Percentiles rank a stretch among this genome's conserved stretches.
These are phyloP conservation scores for Hirundichthys speculiger DNA, from an alignment of 2,113 vertebrate genomes.

Conservation along the genomic window DNA sequence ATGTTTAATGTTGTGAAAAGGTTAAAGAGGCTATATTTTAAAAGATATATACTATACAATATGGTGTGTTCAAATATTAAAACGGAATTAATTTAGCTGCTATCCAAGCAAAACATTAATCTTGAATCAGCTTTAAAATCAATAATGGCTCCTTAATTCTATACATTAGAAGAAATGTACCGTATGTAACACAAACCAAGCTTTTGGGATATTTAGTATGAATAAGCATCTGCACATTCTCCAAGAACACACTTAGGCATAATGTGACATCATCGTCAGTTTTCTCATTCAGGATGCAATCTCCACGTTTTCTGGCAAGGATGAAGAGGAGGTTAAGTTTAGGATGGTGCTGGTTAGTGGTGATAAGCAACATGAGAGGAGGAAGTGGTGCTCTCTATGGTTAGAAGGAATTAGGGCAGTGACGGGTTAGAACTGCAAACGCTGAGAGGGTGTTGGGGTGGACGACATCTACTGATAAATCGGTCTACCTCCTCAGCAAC, in stretches of 20 bases:
- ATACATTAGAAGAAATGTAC: neutral
- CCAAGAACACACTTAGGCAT: conserved; percentile 9
- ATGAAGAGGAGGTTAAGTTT: conserved; percentile 18
- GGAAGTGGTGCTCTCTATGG: conserved; percentile 52
- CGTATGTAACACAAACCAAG: neutral
- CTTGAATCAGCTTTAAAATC: neutral
- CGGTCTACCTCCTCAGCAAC: conserved; percentile 77
- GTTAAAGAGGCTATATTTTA: no score
- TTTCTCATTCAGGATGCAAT: conserved; percentile 9
- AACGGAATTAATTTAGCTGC: neutral
- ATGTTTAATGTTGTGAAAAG: conserved; percentile 2
- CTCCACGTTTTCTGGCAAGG: conserved; percentile 5
- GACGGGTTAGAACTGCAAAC: conserved; percentile 53
- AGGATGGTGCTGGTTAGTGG: conserved; percentile 59
- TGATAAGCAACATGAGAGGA: conserved; percentile 26
- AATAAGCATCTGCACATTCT: conserved; percentile 20
- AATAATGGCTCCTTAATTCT: neutral
- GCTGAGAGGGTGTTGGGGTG: conserved; percentile 16
- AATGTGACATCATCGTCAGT: conserved; percentile 4
- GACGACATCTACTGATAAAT: conserved; percentile 39
- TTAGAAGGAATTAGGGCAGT: conserved; percentile 61
- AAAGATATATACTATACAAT: no score
- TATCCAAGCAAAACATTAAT: neutral
- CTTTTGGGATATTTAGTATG: neutral
- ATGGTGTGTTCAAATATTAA: no score